Evolutionary conservation across 2,888 invertebrate genomes (phyloP).

Genomic region (Lasius fuliginosus): DNA sequence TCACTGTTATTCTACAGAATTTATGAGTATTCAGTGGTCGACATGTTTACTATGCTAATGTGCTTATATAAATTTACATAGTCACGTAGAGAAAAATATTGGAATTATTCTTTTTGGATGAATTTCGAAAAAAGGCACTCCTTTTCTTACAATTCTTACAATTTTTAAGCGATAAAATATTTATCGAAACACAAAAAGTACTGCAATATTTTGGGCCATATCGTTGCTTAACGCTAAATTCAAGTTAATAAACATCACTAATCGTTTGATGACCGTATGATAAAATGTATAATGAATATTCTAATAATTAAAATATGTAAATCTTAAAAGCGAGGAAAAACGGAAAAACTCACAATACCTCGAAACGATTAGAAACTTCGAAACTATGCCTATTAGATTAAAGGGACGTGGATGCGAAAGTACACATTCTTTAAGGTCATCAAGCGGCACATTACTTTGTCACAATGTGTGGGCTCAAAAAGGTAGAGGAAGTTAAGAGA

Average conservation of each 20-base stretch:
- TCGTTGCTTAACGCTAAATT: not conserved
- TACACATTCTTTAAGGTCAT: not conserved
- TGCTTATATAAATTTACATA: constrained; percentile 1
- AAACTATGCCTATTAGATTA: not conserved
- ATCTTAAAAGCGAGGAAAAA: not conserved
- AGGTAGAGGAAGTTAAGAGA: not conserved
- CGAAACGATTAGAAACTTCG: not conserved
- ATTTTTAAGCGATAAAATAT: not conserved
- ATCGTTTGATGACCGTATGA: not conserved
- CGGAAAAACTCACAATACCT: not conserved
- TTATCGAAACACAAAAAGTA: not conserved
- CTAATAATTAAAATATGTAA: not conserved
- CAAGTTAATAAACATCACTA: not conserved
- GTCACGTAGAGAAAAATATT: not conserved
- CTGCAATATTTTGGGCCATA: not conserved
- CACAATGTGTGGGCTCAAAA: not conserved
- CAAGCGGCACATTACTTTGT: not conserved
- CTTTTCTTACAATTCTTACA: not conserved
- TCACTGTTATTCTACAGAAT: constrained; percentile 10
- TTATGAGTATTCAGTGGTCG: not conserved
- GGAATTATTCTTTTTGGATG: not conserved
- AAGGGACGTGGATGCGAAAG: not conserved
- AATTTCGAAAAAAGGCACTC: not conserved
- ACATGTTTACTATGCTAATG: not conserved
- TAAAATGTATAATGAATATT: not conserved